Evolutionary conservation across 1,140 invertebrate genomes (phyloP), one percentile per base, ranked within the genome.

Genomic region (Hetaerina americana): DNA sequence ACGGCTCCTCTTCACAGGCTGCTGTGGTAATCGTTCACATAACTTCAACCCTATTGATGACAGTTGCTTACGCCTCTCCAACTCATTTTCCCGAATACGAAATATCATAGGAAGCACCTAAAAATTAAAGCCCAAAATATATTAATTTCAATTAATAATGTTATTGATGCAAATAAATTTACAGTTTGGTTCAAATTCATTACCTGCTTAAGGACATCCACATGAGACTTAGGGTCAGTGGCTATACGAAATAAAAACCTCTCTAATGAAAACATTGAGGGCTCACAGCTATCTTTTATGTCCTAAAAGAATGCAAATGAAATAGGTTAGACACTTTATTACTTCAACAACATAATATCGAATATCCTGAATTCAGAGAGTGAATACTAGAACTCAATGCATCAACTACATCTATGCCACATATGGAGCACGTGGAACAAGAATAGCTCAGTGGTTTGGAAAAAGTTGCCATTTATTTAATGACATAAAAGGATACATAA

Each of bases 191-290:
- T 87, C 12, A 78, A 27, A 22, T 74, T 75, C 31, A 81, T 75
- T 76, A 81, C 78, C 66, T 79, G 84, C 74, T 86, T 85, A 27
- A 95, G 81, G 28, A 91, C 85, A 26, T 89, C 87, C 18, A 86
- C 79, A 72, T 87, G 84, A 27, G 87, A 86, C 74, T 88, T 83
- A 15, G 83, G 77, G 80, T 95, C 93, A 66, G 85, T 87, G 12
- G 90, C 88, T 73, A 96, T 87, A 67, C 88, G 87, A 68, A 95
- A 86, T 5, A 97, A 80, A 25, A 97, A 81, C 76, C 90, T 88
- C 76, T 97, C 93, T 72, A 96, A 82, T 0, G 93, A 94, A 80
- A 98, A 96, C 83, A 95, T 90, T 10, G 94, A 91, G 24, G 93
- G 93, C 81, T 97, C 95, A 78, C 90, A 92, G 77, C 91, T 95